Evolutionary conservation across 2,888 invertebrate genomes (phyloP).

Genomic region (Drosophila silvestris): DNA sequence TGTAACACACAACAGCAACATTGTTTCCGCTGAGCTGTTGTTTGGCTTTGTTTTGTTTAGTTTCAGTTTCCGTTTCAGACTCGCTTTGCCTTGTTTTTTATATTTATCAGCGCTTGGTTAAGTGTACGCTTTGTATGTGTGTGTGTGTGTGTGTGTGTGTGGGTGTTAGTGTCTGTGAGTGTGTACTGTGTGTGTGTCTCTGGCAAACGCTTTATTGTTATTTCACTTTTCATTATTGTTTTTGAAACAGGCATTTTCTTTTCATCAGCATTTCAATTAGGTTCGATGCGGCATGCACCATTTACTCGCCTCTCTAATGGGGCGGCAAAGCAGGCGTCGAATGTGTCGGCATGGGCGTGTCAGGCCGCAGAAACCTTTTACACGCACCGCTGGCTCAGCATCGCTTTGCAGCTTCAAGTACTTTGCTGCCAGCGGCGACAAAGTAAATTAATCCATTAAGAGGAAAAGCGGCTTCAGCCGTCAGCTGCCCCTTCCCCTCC

Average conservation of each 20-base stretch:
- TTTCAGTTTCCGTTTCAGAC: conserved; percentile 58
- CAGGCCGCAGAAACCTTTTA: conserved; percentile 74
- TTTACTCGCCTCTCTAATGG: conserved; percentile 50
- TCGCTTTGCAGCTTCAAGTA: conserved; percentile 51
- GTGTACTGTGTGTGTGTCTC: conserved; percentile 20
- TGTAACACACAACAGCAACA: conserved; percentile 51
- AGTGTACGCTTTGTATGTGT: conserved; percentile 24
- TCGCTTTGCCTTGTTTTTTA: conserved; percentile 37
- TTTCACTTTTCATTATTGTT: conserved; percentile 79
- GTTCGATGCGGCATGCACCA: conserved; percentile 64
- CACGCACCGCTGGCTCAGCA: conserved; percentile 64
- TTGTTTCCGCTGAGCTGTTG: conserved; percentile 66
- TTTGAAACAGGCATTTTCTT: conserved; percentile 72
- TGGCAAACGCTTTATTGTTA: conserved; percentile 69
- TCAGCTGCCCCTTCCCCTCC: conserved; percentile 2
- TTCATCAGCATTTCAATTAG: conserved; percentile 80
- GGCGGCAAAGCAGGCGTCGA: conserved; percentile 41
- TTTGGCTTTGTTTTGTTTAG: conserved; percentile 68
- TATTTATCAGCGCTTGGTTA: conserved; percentile 45
- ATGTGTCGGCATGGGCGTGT: conserved; percentile 34
- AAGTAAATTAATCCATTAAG: conserved; percentile 80
- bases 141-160: conserved; percentile 13
- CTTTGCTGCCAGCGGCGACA: conserved; percentile 66
- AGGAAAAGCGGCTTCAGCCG: conserved; percentile 5
- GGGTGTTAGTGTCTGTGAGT: conserved; percentile 16